Evolutionary conservation across 2,113 vertebrate genomes (phyloP).

Genomic region (Atrichornis clamosus): DNA sequence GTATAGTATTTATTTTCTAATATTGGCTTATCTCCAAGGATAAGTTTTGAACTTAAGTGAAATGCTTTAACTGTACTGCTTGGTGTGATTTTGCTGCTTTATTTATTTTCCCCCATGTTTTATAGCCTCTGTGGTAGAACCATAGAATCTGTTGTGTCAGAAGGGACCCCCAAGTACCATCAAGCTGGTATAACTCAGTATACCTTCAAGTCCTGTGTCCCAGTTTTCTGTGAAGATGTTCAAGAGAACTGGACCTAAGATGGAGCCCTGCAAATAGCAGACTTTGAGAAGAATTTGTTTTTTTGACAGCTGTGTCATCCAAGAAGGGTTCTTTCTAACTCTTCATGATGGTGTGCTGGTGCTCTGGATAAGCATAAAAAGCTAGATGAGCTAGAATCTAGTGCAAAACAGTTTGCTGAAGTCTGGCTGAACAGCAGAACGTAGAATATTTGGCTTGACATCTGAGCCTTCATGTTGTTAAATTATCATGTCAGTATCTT

Average conservation of each 20-base stretch:
- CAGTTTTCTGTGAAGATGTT: background rate
- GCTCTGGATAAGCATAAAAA: constrained; percentile 17
- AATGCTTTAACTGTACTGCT: background rate
- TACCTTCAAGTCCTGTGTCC: background rate
- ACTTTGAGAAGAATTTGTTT: constrained; percentile 59
- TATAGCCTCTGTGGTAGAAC: constrained; percentile 40
- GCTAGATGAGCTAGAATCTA: background rate
- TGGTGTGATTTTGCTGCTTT: background rate
- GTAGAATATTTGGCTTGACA: background rate
- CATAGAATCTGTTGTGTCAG: background rate
- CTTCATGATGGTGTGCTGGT: constrained; percentile 55
- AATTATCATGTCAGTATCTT: background rate
- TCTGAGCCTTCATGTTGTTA: background rate
- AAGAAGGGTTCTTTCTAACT: constrained; percentile 60
- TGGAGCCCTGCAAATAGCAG: background rate
- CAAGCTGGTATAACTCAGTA: too few relatives aligned
- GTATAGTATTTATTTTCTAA: background rate
- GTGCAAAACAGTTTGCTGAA: background rate
- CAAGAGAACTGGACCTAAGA: background rate
- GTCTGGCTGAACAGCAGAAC: constrained; percentile 31
- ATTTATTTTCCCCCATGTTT: background rate
- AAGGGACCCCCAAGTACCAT: background rate
- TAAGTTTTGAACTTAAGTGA: background rate
- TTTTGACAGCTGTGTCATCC: constrained; percentile 57
- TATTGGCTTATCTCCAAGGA: background rate